Evolutionary conservation across 1,140 invertebrate species (phyloP), one percentile per base, ranked within the genome.

Genomic region (Drosophila burlai): DNA sequence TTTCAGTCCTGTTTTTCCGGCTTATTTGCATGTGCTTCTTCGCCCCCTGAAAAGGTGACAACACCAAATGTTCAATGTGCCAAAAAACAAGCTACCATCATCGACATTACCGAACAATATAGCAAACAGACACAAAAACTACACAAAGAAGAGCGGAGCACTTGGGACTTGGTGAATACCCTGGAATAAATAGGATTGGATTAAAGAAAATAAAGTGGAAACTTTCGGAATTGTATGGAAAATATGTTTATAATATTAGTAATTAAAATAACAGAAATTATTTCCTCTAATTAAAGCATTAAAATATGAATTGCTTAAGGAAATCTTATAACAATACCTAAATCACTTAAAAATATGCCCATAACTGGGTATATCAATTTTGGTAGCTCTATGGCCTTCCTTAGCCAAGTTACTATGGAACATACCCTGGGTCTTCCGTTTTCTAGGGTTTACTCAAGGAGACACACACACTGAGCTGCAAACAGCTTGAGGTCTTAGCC

Each of bases 31-130:
- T 89, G 85, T 67, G 46, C 60, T 62, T 62, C 60, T 62, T 58
- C 49, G 59, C 60, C 68, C 50, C 54, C 49, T 29, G 36, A 52
- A 90, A 89, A 89, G 84, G 84, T 89, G 84, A 90, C 84, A 89
- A 89, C 84, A 89, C 83, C 76, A 90, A 89, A 89, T 89, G 81
- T 75, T 89, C 85, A 87, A 89, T 89, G 84, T 89, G 81, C 60
- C 85, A 90, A 89, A 86, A 78, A 85, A 85, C 82, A 84, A 85
- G 82, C 66, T 58, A 38, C 67, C 69, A 81, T 72, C 68, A 80
- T 72, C 64, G 59, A 82, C 71, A 75, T 74, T 74, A 73, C 49
- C 52, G 47, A 64, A 76, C 71, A 57, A 57, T 57, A 57, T 40
- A 57, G 36, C 54, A 76, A 76, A 71, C 38, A 66, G 60, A 18